Percentiles rank a stretch among this genome's conserved stretches.
These are phyloP conservation scores for Smittia aterrima DNA, from an alignment of 2,888 invertebrate species.

Conservation along the genomic window DNA sequence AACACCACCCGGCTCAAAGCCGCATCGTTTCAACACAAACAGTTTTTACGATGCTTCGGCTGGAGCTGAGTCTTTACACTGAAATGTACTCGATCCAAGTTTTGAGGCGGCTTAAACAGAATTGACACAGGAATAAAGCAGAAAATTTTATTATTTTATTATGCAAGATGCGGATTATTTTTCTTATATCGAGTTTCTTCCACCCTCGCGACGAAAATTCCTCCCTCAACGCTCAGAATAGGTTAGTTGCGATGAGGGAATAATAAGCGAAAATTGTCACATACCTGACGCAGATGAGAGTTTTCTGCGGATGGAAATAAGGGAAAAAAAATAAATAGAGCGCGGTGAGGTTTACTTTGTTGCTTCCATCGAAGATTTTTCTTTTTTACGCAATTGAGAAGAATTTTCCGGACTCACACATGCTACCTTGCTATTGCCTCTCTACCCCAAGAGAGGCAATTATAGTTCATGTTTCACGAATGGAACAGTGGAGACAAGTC, in stretches of 20 bases:
- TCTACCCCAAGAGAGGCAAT: not conserved
- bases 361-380: too few species aligned
- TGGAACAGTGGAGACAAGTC: not conserved
- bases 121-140: not conserved
- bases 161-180: conserved; percentile 21
- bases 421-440: not conserved
- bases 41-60: not conserved
- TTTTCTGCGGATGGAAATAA: not conserved
- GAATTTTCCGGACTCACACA: not conserved
- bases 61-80: not conserved
- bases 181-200: not conserved
- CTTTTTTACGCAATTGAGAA: not conserved
- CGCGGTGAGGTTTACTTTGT: too few species aligned
- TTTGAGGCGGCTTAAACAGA: not conserved
- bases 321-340: not conserved
- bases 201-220: not conserved
- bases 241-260: conserved; percentile 18
- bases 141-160: conserved; percentile 6
- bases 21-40: not conserved
- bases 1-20: not conserved
- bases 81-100: not conserved
- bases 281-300: not conserved
- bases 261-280: conserved; percentile 19
- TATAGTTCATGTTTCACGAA: not conserved
- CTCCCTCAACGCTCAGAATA: not conserved